Base-by-base conservation (phyloP, 2,888 invertebrate genomes). In the Hyposoter didymator region DNA sequence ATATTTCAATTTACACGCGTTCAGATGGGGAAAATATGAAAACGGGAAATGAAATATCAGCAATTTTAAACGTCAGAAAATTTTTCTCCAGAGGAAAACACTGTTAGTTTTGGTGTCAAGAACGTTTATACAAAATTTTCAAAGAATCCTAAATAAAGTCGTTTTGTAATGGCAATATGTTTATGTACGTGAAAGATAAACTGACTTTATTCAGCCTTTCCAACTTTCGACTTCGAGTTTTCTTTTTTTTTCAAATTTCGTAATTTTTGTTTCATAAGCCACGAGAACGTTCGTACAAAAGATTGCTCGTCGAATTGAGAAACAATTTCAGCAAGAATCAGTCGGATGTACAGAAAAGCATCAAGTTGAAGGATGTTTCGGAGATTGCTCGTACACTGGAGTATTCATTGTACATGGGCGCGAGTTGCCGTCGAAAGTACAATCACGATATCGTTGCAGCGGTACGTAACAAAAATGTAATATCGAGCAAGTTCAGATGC, bases 351-450 rank as follows among this genome's bases (percentile, higher is more conserved):
- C 22, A 47, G 43, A 43, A 49, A 19, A 69, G 12, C 3, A 17
- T 78, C 22, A 28, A 39, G 4, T 2, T 22, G 19, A 43, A 59
- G 12, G 70, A 78, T 70, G 39, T 85, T 52, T 39, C 64, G n/a
- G 70, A 70, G 66, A 82, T 82, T 12, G 82, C 78, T 3, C 45
- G 74, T 8, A 52, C 49, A 8, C 49, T 85, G 62, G 84, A 82
- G 64, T 55, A 64, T 66, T 74, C 78, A 17, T 12, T 84, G 67
- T 74, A 8, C 43, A 45, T 39, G 19, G 52, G 62, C 19, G 67
- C 81, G 39, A 32, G 7, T 19, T n/a, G 1, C 8, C 5, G 12
- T 28, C 28, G 35, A 49, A 78, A 81, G 12, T 84, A 84, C 39
- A 49, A 43, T 49, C 78, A 78, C 73, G 78, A 73, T 39, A 35